phyloP scores from a whole-genome alignment of 2,888 invertebrate species.

The Heliothis peltigera region DNA sequence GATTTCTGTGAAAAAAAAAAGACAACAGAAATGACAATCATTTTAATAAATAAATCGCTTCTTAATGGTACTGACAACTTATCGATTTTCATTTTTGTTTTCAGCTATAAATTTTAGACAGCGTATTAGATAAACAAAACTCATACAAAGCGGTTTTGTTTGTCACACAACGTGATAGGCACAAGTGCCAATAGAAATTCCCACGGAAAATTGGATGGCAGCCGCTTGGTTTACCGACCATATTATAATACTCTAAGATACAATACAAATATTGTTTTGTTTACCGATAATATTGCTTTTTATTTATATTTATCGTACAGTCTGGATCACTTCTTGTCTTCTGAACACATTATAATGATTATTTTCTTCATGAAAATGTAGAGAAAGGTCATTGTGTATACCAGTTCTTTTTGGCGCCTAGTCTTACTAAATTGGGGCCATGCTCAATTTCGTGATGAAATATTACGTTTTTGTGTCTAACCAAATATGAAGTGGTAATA shows the following conservation, averaged over 20 bases:
- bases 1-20: no score
- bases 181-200: slow-evolving; percentile 15
- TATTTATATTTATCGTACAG: slow-evolving; percentile 24
- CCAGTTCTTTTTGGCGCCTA: slow-evolving; percentile 34
- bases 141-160: slow-evolving; percentile 21
- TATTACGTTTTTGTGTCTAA: slow-evolving; percentile 11
- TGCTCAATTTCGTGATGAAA: slow-evolving; percentile 41
- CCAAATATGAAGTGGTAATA: slow-evolving; percentile 3
- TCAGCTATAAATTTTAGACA: slow-evolving; percentile 5
- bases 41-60: no score
- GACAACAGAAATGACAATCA: no score
- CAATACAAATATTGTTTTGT: slow-evolving; percentile 30
- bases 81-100: neutral
- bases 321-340: slow-evolving; percentile 18
- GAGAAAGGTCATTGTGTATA: slow-evolving; percentile 26
- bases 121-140: slow-evolving; percentile 9
- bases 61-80: neutral
- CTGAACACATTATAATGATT: slow-evolving; percentile 4
- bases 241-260: slow-evolving; percentile 23
- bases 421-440: slow-evolving; percentile 39
- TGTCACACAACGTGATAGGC: slow-evolving; percentile 6
- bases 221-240: slow-evolving; percentile 11
- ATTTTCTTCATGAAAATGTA: slow-evolving; percentile 5
- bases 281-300: slow-evolving; percentile 35
- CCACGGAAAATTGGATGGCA: slow-evolving; percentile 30